Conservation (phyloP, 2,113 vertebrate species). For the Melanerpes formicivorus region DNA sequence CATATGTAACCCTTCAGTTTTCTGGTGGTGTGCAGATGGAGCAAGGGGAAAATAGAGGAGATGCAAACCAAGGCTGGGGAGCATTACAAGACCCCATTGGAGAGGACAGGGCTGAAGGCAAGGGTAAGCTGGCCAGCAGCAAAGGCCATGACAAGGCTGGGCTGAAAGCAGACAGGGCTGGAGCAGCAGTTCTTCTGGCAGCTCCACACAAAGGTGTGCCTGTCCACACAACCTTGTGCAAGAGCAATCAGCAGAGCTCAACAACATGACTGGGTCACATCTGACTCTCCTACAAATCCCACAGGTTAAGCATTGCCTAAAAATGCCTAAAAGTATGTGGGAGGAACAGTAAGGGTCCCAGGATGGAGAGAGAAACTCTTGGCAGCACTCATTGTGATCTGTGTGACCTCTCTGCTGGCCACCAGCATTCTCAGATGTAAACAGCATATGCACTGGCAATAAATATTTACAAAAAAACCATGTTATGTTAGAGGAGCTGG, state of each 20-base stretch:
- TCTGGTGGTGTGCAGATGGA: background rate
- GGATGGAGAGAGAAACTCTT: background rate
- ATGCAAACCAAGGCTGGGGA: background rate
- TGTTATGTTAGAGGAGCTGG: background rate
- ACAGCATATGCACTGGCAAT: constrained; percentile 9
- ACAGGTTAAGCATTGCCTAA: background rate
- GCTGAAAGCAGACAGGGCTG: fast-evolving
- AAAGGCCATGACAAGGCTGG: background rate
- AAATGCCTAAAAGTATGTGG: background rate
- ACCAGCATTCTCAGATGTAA: background rate
- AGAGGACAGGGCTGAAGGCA: background rate
- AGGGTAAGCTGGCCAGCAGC: background rate
- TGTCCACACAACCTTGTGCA: background rate
- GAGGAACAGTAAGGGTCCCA: background rate
- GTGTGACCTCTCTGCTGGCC: background rate
- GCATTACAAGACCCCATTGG: background rate
- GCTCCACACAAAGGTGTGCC: background rate
- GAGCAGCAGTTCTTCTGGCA: background rate
- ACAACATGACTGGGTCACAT: background rate
- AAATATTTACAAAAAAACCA: constrained; percentile 11
- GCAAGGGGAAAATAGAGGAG: background rate
- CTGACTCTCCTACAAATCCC: background rate
- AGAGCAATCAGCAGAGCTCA: background rate
- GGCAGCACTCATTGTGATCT: background rate
- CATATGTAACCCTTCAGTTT: background rate